Evolutionary conservation across 2,797 vertebrate genomes (phyloP), one percentile per base, ranked within the genome.

Genomic region (Sardinella longiceps): DNA sequence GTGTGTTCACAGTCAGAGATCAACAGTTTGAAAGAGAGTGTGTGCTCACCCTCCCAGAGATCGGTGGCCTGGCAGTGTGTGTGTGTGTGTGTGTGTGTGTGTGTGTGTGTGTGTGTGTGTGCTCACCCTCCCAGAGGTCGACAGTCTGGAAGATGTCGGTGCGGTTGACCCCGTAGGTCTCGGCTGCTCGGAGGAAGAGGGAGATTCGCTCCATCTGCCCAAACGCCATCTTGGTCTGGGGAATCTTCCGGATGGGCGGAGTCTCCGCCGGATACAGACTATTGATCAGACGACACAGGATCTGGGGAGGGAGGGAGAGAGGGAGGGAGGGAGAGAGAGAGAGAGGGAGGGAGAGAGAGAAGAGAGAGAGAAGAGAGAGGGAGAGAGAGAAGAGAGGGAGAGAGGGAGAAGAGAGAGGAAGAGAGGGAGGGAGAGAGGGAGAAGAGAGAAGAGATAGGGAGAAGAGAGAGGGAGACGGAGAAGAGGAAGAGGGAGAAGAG

Each of bases 141-240:
- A 97, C 96, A 14, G 96, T 97, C 91, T 97, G 96, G 91, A 97
- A 97, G 91, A 97, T 96, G 92, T 97, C 96, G 86, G 95, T 96
- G 89, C 95, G 95, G 89, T 91, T 95, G 83, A 97, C 94, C 23
- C 96, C 96, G 0, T 97, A 97, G 83, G 89, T 91, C 92, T 97
- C 96, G 0, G 96, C 95, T 74, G 96, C 96, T 91, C 96, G 95
- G 86, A 96, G 93, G 91, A 97, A 97, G 90, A 97, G 96, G 83
- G 96, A 97, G 88, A 97, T 96, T 88, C 96, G 95, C 86, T 97
- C 96, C 96, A 97, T 97, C 93, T 97, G 96, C 90, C 96, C 97
- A 91, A 97, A 97, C 90, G 94, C 96, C 96, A 96, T 96, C 92
- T 96, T 96, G 85, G 95, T 95, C 91, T 96, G 95, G 43, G 95